Conservation (phyloP, 2,113 vertebrate species). For the Hippocampus zosterae region DNA sequence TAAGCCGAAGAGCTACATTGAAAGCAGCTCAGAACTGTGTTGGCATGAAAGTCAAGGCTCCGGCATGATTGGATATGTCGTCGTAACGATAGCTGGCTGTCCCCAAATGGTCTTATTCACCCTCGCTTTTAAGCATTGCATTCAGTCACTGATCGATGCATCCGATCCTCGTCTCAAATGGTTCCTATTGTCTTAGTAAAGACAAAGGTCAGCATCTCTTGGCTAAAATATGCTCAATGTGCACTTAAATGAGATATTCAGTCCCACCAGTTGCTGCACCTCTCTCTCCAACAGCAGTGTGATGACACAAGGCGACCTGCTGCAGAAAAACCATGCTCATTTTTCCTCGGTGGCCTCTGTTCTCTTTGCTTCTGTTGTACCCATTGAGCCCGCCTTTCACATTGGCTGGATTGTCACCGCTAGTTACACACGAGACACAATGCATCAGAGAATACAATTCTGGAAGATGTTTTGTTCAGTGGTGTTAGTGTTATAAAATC, state of each 20-base stretch:
- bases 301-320: conserved; percentile 14
- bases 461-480: background rate
- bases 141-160: conserved; percentile 36
- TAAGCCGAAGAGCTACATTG: conserved; percentile 16
- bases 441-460: conserved; percentile 25
- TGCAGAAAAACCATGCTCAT: conserved; percentile 13
- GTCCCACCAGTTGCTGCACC: conserved; percentile 23
- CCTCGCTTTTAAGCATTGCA: conserved; percentile 32
- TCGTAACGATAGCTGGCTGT: conserved; percentile 40
- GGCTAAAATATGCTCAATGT: conserved; percentile 24
- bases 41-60: conserved; percentile 48
- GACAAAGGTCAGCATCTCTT: conserved; percentile 10
- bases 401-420: conserved; percentile 23
- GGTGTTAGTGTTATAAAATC: conserved; percentile 26
- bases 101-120: conserved; percentile 53
- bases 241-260: conserved; percentile 33
- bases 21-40: conserved; percentile 38
- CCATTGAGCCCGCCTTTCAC: conserved; percentile 15
- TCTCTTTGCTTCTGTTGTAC: background rate
- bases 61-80: conserved; percentile 55
- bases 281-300: background rate
- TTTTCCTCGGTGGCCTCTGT: conserved; percentile 3
- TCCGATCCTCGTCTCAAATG: conserved; percentile 25
- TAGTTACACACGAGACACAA: conserved; percentile 16
- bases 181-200: conserved; percentile 26